phyloP scores from a whole-genome alignment of 2,113 vertebrate genomes.

The Psammodynastes pulverulentus region DNA sequence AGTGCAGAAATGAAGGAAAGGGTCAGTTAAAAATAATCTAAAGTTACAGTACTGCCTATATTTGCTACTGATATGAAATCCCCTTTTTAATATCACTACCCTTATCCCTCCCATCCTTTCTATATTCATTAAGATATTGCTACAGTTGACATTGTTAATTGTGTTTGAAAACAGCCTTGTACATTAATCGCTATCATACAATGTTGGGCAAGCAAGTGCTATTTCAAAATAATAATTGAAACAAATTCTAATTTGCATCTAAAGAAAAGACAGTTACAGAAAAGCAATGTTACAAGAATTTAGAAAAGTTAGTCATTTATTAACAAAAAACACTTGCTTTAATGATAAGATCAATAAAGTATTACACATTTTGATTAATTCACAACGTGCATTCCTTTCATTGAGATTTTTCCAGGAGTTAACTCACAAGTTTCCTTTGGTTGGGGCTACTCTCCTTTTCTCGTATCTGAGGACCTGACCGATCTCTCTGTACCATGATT shows the following conservation, averaged over 20 bases:
- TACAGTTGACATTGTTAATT: neutral
- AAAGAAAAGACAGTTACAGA: neutral
- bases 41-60: neutral
- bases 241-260: neutral
- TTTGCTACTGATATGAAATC: neutral
- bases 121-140: neutral
- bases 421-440: slow-evolving; percentile 92
- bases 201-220: neutral
- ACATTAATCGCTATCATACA: fast-evolving
- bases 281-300: neutral
- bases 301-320: neutral
- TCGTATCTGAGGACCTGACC: slow-evolving; percentile 93
- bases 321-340: neutral
- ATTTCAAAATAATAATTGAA: neutral
- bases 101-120: neutral
- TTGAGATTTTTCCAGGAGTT: neutral
- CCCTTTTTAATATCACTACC: neutral
- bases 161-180: neutral
- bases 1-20: neutral
- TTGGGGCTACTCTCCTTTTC: slow-evolving; percentile 86
- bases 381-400: neutral
- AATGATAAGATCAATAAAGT: neutral
- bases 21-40: neutral
- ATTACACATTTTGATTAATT: neutral
- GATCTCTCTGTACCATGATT: slow-evolving; percentile 97